phyloP scores from a whole-genome alignment of 2,113 vertebrate genomes.

The Rhinolophus sinicus region DNA sequence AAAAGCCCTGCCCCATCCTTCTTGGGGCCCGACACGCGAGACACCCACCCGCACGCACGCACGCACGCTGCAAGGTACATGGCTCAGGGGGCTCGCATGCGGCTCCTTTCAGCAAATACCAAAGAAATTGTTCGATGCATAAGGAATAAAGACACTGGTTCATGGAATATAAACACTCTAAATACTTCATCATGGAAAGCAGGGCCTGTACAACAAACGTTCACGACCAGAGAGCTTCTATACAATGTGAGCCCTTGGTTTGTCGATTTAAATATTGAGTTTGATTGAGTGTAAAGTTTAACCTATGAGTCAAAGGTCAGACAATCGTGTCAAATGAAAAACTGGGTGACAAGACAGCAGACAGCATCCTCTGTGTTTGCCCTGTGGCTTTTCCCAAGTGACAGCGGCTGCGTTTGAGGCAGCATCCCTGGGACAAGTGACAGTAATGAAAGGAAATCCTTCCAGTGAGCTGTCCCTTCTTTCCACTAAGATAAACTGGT shows the following conservation, averaged over 20 bases:
- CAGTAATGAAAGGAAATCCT: too few species aligned
- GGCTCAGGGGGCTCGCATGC: too few species aligned
- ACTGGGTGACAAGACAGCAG: not conserved
- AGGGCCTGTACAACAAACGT: fast-evolving
- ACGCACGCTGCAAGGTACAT: fast-evolving
- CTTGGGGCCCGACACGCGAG: too few species aligned
- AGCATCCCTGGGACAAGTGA: not conserved
- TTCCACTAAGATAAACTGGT: fast-evolving
- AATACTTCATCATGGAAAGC: fast-evolving
- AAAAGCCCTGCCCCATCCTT: too few species aligned
- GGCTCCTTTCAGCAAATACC: too few species aligned
- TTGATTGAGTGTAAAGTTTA: not conserved
- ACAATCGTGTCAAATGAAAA: fast-evolving
- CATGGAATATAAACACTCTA: fast-evolving
- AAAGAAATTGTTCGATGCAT: fast-evolving
- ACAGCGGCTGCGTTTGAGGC: fast-evolving
- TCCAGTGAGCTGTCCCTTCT: not conserved
- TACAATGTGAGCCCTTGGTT: fast-evolving
- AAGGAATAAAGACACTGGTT: fast-evolving
- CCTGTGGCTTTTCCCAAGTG: not conserved
- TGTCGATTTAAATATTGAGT: not conserved
- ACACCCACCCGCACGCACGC: too few species aligned
- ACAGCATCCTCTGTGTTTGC: not conserved
- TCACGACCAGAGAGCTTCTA: fast-evolving
- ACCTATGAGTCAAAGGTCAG: not conserved